A percentile compares a stretch with the other conserved stretches of the same genome.
Conservation (phyloP, 1,140 invertebrate species). For the Drusus annulatus region DNA sequence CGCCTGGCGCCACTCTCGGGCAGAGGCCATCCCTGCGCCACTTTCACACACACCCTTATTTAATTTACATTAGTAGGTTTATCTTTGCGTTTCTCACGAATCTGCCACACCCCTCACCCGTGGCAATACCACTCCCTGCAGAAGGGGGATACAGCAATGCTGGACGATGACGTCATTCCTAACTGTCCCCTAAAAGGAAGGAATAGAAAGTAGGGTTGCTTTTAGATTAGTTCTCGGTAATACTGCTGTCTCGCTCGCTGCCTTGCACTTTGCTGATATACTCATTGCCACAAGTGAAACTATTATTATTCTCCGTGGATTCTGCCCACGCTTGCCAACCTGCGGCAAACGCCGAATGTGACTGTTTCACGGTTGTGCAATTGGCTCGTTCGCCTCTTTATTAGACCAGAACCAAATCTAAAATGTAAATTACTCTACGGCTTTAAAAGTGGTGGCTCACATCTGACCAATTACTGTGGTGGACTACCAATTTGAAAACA, state of each 20-base stretch:
- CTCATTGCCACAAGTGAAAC: slow-evolving; percentile 6
- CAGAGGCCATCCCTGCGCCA: background rate
- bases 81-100: slow-evolving; percentile 39
- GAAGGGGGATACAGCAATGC: background rate
- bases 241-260: background rate
- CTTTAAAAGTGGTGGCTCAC: background rate
- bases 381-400: slow-evolving; percentile 1
- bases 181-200: background rate
- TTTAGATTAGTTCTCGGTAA: background rate
- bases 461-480: too few relatives aligned
- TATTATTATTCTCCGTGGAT: background rate
- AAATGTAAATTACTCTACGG: slow-evolving; percentile 1
- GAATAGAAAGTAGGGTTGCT: slow-evolving; percentile 10
- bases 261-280: background rate
- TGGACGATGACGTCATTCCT: slow-evolving; percentile 24
- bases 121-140: background rate
- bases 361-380: slow-evolving; percentile 13
- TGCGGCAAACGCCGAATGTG: background rate
- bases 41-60: slow-evolving; percentile 2
- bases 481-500: too few relatives aligned
- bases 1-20: background rate
- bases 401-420: slow-evolving; percentile 17
- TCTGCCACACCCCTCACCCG: background rate
- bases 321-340: slow-evolving; percentile 9
- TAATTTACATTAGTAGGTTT: slow-evolving; percentile 18